These are phyloP conservation scores for Candoia aspera DNA, from an alignment of 2,113 vertebrate species.

Conservation along the genomic window DNA sequence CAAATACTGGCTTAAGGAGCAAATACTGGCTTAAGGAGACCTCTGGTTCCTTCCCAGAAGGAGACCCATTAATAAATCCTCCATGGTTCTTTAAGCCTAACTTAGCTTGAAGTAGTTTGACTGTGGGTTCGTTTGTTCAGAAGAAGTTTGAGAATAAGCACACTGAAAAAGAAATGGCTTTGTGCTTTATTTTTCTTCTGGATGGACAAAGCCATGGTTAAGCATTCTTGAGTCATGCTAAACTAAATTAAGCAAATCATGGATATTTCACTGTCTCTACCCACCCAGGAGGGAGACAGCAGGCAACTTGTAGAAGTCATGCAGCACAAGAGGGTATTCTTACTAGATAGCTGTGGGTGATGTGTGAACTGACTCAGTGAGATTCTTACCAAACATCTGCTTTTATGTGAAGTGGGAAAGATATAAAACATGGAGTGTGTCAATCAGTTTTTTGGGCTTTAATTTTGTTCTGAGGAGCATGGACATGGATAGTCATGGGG, in stretches of 20 bases:
- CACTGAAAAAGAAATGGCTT: background rate
- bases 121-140: background rate
- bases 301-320: background rate
- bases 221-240: background rate
- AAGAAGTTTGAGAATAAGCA: background rate
- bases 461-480: background rate
- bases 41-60: background rate
- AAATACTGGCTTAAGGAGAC: background rate
- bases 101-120: background rate
- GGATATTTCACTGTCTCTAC: background rate
- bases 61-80: background rate
- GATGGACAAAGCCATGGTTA: background rate
- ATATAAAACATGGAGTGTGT: background rate
- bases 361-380: background rate
- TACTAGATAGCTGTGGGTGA: background rate
- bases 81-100: background rate
- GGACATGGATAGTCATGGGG: background rate
- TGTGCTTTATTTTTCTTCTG: background rate
- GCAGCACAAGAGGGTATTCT: background rate
- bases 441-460: background rate
- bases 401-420: background rate
- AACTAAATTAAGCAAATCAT: background rate
- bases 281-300: background rate
- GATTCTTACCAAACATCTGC: background rate
- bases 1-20: background rate